Percentiles rank a stretch among this genome's conserved stretches.
These are phyloP conservation scores for Drosophila flavopinicola DNA, from an alignment of 2,888 invertebrate species.

Conservation along the genomic window DNA sequence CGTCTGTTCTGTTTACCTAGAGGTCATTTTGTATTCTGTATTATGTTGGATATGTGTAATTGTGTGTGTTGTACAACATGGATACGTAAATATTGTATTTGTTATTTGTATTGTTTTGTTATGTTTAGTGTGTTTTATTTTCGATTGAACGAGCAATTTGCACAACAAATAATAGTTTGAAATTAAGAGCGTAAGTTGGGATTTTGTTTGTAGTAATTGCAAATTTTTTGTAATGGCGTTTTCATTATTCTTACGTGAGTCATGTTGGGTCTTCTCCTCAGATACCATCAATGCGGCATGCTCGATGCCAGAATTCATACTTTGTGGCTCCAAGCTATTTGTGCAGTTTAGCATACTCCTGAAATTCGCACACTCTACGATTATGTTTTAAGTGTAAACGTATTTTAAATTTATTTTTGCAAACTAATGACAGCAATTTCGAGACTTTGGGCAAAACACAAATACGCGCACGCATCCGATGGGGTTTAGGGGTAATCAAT, in stretches of 20 bases:
- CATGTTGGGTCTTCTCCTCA: slow-evolving; percentile 91
- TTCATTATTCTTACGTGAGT: slow-evolving; percentile 89
- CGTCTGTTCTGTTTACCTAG: slow-evolving; percentile 52
- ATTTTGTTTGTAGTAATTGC: slow-evolving; percentile 44
- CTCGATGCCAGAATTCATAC: slow-evolving; percentile 90
- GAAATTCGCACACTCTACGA: slow-evolving; percentile 87
- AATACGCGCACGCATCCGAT: slow-evolving; percentile 32
- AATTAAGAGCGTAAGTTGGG: slow-evolving; percentile 52
- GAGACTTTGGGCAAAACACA: slow-evolving; percentile 47
- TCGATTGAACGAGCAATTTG: slow-evolving; percentile 70
- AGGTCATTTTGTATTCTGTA: slow-evolving; percentile 29
- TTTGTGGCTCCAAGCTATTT: slow-evolving; percentile 95
- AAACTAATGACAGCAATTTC: slow-evolving; percentile 78
- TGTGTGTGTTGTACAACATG: slow-evolving; percentile 35
- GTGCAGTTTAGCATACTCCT: slow-evolving; percentile 98
- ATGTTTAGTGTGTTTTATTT: slow-evolving; percentile 31
- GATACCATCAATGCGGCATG: slow-evolving; percentile 91
- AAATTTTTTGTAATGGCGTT: slow-evolving; percentile 22
- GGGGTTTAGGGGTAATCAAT: slow-evolving; percentile 8
- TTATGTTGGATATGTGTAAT: slow-evolving; percentile 23
- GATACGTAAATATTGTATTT: slow-evolving; percentile 42
- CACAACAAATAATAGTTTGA: slow-evolving; percentile 70
- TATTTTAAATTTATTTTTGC: slow-evolving; percentile 77
- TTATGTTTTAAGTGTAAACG: slow-evolving; percentile 85
- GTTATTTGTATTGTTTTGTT: slow-evolving; percentile 39